A percentile compares a stretch with the other conserved stretches of the same genome.
Conservation (phyloP, 2,113 vertebrate genomes). For the Grallaria varia region DNA sequence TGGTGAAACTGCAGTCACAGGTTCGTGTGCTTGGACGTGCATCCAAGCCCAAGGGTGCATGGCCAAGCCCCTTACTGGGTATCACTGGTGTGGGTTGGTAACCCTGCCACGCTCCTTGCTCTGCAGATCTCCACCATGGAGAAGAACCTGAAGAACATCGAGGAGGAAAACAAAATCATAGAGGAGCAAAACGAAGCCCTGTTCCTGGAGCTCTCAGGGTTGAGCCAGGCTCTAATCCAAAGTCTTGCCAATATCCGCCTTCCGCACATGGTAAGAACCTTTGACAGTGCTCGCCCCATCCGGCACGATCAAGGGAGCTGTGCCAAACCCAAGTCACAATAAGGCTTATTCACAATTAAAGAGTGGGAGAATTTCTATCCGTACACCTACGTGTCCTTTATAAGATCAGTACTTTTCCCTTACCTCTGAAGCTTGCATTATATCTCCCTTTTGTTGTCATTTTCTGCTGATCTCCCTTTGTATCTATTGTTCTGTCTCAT, state of each 20-base stretch:
- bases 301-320: fast-evolving
- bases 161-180: conserved; percentile 97
- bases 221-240: conserved; percentile 96
- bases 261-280: conserved; percentile 90
- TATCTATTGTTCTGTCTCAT: conserved; percentile 55
- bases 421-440: conserved; percentile 23
- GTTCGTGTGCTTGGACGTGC: conserved; percentile 55
- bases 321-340: background rate
- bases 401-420: conserved; percentile 3
- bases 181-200: conserved; percentile 98
- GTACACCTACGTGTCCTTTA: background rate
- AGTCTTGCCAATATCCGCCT: conserved; percentile 97
- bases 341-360: background rate
- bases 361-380: background rate
- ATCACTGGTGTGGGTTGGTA: background rate
- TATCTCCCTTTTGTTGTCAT: conserved; percentile 51
- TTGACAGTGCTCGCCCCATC: background rate
- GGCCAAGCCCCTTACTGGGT: background rate
- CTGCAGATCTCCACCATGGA: conserved; percentile 95
- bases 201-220: conserved; percentile 95
- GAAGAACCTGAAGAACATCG: conserved; percentile 95
- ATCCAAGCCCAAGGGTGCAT: fast-evolving
- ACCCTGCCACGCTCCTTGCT: background rate
- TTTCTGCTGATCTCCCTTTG: conserved; percentile 45
- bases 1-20: conserved; percentile 98